Evolutionary conservation across 2,888 invertebrate genomes (phyloP), one percentile per base, ranked within the genome.

Genomic region (Auanema freiburgensis): DNA sequence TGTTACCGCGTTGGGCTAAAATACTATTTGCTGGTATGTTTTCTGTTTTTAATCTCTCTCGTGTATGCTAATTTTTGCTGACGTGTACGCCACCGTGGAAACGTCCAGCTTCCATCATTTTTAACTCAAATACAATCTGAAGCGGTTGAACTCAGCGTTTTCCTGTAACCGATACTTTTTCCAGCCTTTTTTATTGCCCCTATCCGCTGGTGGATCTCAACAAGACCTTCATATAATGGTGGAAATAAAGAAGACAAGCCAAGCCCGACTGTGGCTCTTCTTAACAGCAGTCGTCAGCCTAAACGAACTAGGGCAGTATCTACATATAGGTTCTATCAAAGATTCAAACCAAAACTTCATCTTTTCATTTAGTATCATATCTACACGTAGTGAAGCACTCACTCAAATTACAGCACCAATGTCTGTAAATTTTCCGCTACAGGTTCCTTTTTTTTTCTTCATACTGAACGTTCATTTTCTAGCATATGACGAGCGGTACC

Each of bases 191-290:
- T 82, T 1, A 61, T 80, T 5, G 42, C 76, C 40, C 81, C 81
- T 1, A 69, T 78, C 33, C 63, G 71, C 33, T 72, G 71, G 23
- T 80, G 78, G 73, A 69, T 80, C 49, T 62, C 74, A 16, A 55
- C 71, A 6, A 66, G 81, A n/a, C 79, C 77, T 3, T 23, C 62
- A 11, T 64, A 56, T 57, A 41, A n/a, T 12, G 57, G 49, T 16
- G 18, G 51, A 24, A 42, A 49, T 41, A 71, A 65, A 25, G 57
- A 53, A 8, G 65, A 66, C 0, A 44, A 44, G 16, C 53, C 64
- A 21, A 78, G 77, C 21, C 80, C 79, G 3, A 78, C 79, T 24
- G 79, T 80, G 5, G 78, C 79, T 2, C 66, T 80, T 16, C 57
- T 80, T 14, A 78, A 80, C 61, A 71, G 68, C 23, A 71, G 71